Evolutionary conservation across 2,888 invertebrate genomes (phyloP), one percentile per base, ranked within the genome.

Genomic region (Cynaeus angustus): DNA sequence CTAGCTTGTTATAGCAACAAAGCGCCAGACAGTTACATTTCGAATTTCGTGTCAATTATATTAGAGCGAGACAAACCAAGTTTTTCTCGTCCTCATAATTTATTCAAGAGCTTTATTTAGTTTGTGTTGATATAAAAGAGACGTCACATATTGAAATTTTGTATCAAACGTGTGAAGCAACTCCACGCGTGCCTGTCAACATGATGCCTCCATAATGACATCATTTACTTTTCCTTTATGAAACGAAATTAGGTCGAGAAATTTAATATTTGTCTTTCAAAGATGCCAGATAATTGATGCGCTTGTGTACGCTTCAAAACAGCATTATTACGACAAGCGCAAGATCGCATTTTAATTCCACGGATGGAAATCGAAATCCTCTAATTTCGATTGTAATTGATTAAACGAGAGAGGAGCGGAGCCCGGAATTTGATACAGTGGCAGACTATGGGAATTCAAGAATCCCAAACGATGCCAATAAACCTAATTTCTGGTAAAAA

Each of bases 211-310:
- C 41, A 45, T 61, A 68, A 68, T 53, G 43, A 61, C 61, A 55
- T 46, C 61, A 62, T 68, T 48, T 62, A 62, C 30, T 48, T 46
- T 43, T 33, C 28, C 48, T 62, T 68, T 26, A 62, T 45, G 7
- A 30, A 28, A 45, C 43, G 45, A 68, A 65, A 55, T 68, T 53
- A 16, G 56, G 56, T 53, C 46, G 16, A 43, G 61, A 61, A 68
- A 68, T 62, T 68, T 68, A 61, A 68, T 61, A 68, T 68, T 68
- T 68, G 46, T 61, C 21, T 55, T 59, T 43, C 33, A 28, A 38
- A 66, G 58, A 66, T 46, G 41, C 12, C 28, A 28, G 62, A 68
- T 68, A 68, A 62, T 55, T 68, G 62, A 62, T 53, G 61, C 16
- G 66, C 28, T 41, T 9, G 48, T 59, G n/a, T 30, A 28, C 8